A percentile compares a stretch with the other conserved stretches of the same genome.
Conservation (phyloP, 1,140 invertebrate genomes). For the Chelonus insularis region DNA sequence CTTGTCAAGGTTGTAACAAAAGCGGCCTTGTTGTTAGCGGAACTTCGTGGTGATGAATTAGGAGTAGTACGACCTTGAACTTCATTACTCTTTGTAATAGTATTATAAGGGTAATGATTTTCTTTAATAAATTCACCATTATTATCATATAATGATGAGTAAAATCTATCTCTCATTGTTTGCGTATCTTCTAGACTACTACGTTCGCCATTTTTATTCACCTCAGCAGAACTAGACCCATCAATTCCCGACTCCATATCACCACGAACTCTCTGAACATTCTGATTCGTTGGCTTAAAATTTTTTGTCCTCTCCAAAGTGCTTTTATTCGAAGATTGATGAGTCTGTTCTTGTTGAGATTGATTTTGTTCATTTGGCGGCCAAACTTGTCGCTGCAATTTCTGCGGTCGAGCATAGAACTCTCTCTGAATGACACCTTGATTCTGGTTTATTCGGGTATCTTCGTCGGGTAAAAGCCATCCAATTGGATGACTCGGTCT, state of each 20-base stretch:
- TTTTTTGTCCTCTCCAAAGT: constrained; percentile 24
- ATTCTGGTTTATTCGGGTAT: constrained; percentile 31
- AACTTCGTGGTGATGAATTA: constrained; percentile 20
- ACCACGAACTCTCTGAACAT: constrained; percentile 52
- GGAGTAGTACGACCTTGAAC: constrained; percentile 17
- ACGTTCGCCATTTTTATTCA: constrained; percentile 28
- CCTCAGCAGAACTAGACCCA: constrained; percentile 26
- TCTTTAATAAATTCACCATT: constrained; percentile 35
- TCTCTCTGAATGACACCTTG: constrained; percentile 67
- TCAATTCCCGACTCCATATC: constrained; percentile 53
- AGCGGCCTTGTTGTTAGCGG: constrained; percentile 52
- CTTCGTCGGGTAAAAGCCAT: constrained; percentile 54
- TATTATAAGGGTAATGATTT: constrained; percentile 37
- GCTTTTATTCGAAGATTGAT: constrained; percentile 44
- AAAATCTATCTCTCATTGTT: constrained; percentile 36
- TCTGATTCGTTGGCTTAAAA: constrained; percentile 51
- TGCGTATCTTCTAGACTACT: constrained; percentile 27
- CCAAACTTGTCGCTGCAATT: constrained; percentile 73
- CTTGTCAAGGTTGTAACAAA: constrained; percentile 66
- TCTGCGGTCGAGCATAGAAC: constrained; percentile 77
- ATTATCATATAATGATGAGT: constrained; percentile 33
- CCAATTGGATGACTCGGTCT: constrained; percentile 70
- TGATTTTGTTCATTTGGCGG: constrained; percentile 61
- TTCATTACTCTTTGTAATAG: constrained; percentile 20
- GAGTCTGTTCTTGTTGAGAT: constrained; percentile 22